Percentiles rank a stretch among this genome's conserved stretches.
Conservation (phyloP, 2,888 invertebrate genomes). For the Pecten maximus region DNA sequence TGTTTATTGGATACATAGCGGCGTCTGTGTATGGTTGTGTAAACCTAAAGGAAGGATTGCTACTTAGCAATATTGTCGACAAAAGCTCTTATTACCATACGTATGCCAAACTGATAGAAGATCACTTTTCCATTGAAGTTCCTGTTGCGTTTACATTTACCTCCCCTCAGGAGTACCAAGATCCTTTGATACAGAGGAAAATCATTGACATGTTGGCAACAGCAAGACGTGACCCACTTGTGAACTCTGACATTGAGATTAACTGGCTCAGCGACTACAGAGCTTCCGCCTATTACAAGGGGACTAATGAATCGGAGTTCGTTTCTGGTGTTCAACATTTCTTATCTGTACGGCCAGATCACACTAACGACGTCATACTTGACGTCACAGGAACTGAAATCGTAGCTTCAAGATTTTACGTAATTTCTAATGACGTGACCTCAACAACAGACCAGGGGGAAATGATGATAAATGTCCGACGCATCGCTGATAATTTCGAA, state of each 20-base stretch:
- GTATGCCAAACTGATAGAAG: conserved; percentile 49
- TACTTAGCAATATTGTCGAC: conserved; percentile 51
- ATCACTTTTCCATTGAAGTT: conserved; percentile 53
- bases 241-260: conserved; percentile 48
- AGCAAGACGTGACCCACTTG: conserved; percentile 38
- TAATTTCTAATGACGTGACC: conserved; percentile 94
- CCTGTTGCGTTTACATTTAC: conserved; percentile 53
- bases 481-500: conserved; percentile 58
- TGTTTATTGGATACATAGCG: conserved; percentile 65
- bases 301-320: conserved; percentile 36
- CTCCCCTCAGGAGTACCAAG: conserved; percentile 42
- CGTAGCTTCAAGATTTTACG: conserved; percentile 91
- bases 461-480: conserved; percentile 66
- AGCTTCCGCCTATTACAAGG: conserved; percentile 28
- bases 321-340: conserved; percentile 35
- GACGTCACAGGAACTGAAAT: conserved; percentile 84
- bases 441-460: conserved; percentile 85
- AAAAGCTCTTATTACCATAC: conserved; percentile 57
- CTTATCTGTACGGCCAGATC: conserved; percentile 18
- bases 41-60: conserved; percentile 57
- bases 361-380: conserved; percentile 60
- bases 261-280: conserved; percentile 49
- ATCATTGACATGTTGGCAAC: conserved; percentile 41
- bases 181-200: conserved; percentile 26
- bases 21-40: conserved; percentile 55